Evolutionary conservation across 1,140 invertebrate genomes (phyloP), one percentile per base, ranked within the genome.

Genomic region (Meteorus sp.): DNA sequence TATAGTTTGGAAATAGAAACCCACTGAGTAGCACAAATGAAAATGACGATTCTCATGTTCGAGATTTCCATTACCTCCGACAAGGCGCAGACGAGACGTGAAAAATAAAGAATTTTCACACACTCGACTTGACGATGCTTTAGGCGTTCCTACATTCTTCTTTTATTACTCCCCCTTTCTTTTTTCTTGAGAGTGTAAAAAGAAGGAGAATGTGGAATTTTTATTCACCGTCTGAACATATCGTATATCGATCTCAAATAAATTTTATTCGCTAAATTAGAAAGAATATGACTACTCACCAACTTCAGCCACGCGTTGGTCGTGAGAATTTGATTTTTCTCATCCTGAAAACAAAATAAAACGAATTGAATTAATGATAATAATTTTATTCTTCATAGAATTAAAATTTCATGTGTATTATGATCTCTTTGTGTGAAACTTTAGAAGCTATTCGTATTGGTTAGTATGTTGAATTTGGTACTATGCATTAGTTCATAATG

Each of bases 241-340:
- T n/a, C n/a, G n/a, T n/a, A n/a, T n/a, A n/a, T n/a, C n/a, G n/a
- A n/a, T 39, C 15, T n/a, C 8, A 39, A 39, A 39, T n/a, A 5
- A n/a, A 39, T 39, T 5, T 7, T 11, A n/a, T 11, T 39, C 3
- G 4, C 15, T 3, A n/a, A 4, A 47, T n/a, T 11, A 45, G 15
- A 48, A 19, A 33, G 29, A 23, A 9, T 27, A 9, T 50, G 11
- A 47, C n/a, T n/a, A 93, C 93, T 93, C 88, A 96, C 94, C 91
- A 96, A 87, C 84, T 95, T 94, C 71, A 96, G 88, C 94, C 94
- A 97, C 78, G 94, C 91, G 84, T 95, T 96, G 81, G 93, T 95
- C 73, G 93, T 94, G 75, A 97, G 86, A 79, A 96, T 94, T 86
- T 97, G 93, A 86, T 90, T 90, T 74, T 90, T 90, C 77, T 90